Conservation (phyloP, 2,113 vertebrate species). For the Cromileptes altivelis region DNA sequence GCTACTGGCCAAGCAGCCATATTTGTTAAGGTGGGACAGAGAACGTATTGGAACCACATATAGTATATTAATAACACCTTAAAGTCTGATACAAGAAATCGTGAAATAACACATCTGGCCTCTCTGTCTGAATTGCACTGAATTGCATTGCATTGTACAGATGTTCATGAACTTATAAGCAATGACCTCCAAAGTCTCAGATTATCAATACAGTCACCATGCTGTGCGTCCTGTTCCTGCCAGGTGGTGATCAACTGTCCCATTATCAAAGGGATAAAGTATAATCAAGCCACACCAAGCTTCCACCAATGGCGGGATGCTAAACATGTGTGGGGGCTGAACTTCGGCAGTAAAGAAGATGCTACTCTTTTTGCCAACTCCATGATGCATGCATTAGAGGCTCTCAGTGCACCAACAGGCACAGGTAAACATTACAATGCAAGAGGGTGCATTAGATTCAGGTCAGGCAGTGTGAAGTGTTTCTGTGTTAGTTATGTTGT, state of each 20-base stretch:
- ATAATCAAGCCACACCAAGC: conserved; percentile 89
- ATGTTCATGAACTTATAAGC: too few species aligned
- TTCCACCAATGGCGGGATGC: conserved; percentile 91
- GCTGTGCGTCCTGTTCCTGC: neutral
- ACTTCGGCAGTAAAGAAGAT: conserved; percentile 88
- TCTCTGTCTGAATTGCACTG: too few species aligned
- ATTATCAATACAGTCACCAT: conserved; percentile 15
- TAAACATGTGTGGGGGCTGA: conserved; percentile 91
- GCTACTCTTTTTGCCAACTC: conserved; percentile 81
- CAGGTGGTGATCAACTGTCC: conserved; percentile 92
- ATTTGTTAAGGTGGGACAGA: too few species aligned
- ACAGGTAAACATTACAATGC: conserved; percentile 44
- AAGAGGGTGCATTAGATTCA: neutral
- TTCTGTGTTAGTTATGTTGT: neutral
- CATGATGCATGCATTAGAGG: conserved; percentile 73
- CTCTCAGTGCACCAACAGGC: conserved; percentile 28
- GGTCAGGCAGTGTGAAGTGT: neutral
- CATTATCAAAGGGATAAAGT: conserved; percentile 87
- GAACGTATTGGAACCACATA: too few species aligned
- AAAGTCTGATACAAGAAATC: too few species aligned
- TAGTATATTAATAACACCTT: too few species aligned
- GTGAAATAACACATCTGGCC: too few species aligned
- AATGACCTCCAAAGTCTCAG: too few species aligned
- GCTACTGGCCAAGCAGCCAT: too few species aligned
- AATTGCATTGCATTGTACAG: too few species aligned